These are phyloP conservation scores for Pachydiplax longipennis DNA, from an alignment of 2,888 invertebrate species.

Conservation along the genomic window DNA sequence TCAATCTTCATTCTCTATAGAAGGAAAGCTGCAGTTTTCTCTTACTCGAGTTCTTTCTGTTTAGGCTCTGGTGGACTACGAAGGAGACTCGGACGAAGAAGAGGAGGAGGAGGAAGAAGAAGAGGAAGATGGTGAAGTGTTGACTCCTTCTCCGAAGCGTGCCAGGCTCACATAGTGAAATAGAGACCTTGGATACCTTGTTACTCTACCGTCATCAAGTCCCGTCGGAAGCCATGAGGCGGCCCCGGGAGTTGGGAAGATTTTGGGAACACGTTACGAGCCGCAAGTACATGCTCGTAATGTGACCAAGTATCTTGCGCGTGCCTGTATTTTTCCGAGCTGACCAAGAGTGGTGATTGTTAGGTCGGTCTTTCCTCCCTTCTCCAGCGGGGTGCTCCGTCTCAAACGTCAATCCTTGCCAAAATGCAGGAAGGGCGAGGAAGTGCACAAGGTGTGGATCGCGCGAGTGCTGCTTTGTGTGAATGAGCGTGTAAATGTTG, in stretches of 20 bases:
- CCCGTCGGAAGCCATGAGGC: conserved; percentile 30
- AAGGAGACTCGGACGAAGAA: conserved; percentile 96
- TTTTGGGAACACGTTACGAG: not conserved
- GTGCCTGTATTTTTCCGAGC: conserved; percentile 21
- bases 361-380: conserved; percentile 6
- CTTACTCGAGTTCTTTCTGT: not conserved
- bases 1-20: too few relatives aligned
- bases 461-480: not conserved
- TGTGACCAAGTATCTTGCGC: conserved; percentile 18
- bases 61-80: conserved; percentile 94
- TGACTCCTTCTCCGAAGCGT: conserved; percentile 72
- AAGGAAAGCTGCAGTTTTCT: not conserved
- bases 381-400: not conserved
- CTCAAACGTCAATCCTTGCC: not conserved
- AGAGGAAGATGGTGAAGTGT: conserved; percentile 54
- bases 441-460: not conserved
- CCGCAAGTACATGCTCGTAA: not conserved
- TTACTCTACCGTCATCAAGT: conserved; percentile 24
- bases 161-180: conserved; percentile 77
- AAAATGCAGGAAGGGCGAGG: conserved; percentile 6
- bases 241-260: not conserved
- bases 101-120: conserved; percentile 72
- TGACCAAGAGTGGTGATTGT: conserved; percentile 1
- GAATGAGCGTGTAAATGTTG: not conserved
- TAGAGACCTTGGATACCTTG: conserved; percentile 26